Evolutionary conservation across 2,113 vertebrate genomes (phyloP), one percentile per base, ranked within the genome.

Genomic region (Tachuris rubrigastra): DNA sequence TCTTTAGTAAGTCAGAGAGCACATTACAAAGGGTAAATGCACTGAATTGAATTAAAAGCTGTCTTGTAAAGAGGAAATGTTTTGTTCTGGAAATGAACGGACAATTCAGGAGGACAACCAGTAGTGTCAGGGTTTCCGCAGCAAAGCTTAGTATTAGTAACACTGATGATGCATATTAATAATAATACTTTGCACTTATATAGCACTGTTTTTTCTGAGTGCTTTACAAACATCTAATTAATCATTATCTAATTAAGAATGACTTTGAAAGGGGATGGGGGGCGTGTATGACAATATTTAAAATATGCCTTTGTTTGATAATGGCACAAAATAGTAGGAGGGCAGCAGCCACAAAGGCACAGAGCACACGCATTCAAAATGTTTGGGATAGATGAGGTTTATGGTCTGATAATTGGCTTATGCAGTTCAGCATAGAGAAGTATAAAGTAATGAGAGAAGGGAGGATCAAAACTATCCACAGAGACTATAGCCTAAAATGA

Each of bases 351-450:
- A 95, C 95, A 96, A 97, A 96, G 93, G 90, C 93, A 78, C 93
- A 94, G 93, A 94, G 85, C 95, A 95, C 67, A 95, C 12, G 1
- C 85, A 95, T 92, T 93, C 85, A 89, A 92, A 96, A 95, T 95
- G 68, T 94, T 96, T 96, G 94, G 90, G 88, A 87, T 92, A 95
- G 92, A 94, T 96, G 96, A 94, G 79, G 96, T 96, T 97, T 96
- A 97, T 93, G 92, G 96, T 96, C 93, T 96, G 93, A 96, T 95
- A 96, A 97, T 93, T 96, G 95, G 96, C 94, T 95, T 97, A 97
- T 71, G 86, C 91, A 75, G 84, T 87, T 94, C 95, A 96, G 95
- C 95, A 95, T 27, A 95, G 84, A 94, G 78, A 82, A 94, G 46
- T 66, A 73, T 77, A 91, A 94, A 95, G 91, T 95, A 96, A 96